Evolutionary conservation across 2,113 vertebrate species (phyloP).

Genomic region (Fregata magnificens): DNA sequence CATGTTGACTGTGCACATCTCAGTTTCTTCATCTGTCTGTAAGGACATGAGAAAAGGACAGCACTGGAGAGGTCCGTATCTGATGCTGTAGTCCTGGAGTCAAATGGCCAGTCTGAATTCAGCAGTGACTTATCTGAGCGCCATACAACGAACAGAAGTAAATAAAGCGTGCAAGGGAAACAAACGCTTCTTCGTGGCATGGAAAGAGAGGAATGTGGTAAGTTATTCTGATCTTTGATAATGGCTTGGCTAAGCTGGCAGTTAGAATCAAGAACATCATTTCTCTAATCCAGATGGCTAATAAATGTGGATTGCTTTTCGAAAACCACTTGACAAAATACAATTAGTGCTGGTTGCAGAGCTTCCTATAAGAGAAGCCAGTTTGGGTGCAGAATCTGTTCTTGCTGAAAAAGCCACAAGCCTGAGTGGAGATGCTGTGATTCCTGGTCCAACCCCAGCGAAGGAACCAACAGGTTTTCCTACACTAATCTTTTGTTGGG

Average conservation of each 20-base stretch:
- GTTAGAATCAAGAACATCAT: constrained; percentile 1
- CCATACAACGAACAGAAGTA: background rate
- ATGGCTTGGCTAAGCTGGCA: background rate
- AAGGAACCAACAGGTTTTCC: background rate
- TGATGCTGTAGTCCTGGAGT: background rate
- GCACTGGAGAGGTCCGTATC: accelerated
- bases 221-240: background rate
- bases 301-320: constrained; percentile 35
- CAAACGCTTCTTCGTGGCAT: background rate
- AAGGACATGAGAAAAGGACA: background rate
- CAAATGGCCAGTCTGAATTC: background rate
- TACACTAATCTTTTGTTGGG: accelerated
- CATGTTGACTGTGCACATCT: background rate
- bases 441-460: background rate
- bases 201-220: background rate
- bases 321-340: constrained; percentile 23
- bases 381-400: background rate
- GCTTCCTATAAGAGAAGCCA: background rate
- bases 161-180: background rate
- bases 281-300: constrained; percentile 38
- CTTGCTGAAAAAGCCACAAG: background rate
- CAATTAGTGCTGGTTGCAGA: background rate
- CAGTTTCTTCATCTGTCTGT: background rate
- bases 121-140: background rate
- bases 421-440: background rate